Conservation (phyloP, 2,888 invertebrate species). For the Cotesia congregata region DNA sequence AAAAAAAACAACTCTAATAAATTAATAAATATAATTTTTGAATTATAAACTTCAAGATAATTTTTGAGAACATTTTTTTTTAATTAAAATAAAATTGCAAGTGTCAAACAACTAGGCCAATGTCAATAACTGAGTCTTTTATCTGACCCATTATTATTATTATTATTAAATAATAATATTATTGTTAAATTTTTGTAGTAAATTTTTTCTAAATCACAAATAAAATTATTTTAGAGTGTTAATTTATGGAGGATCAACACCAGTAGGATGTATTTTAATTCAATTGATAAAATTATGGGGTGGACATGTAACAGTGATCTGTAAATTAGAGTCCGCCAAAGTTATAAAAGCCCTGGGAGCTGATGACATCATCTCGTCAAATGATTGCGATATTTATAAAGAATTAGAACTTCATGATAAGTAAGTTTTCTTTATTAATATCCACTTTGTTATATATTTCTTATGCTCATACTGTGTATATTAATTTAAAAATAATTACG, state of each 20-base stretch:
- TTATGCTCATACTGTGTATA: no score
- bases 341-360: constrained; percentile 75
- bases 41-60: no score
- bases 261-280: constrained; percentile 74
- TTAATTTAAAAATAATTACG: not conserved
- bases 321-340: constrained; percentile 72
- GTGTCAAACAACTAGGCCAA: no score
- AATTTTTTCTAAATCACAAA: not conserved
- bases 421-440: constrained; percentile 46
- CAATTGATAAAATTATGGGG: constrained; percentile 75
- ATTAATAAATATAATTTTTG: no score
- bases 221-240: constrained; percentile 69
- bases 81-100: no score
- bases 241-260: constrained; percentile 74
- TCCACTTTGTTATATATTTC: no score
- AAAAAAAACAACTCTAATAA: no score
- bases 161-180: no score
- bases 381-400: constrained; percentile 59
- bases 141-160: no score
- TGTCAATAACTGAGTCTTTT: no score
- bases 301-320: constrained; percentile 73
- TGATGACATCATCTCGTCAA: constrained; percentile 71
- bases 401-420: constrained; percentile 62
- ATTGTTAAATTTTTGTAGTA: constrained; percentile 3
- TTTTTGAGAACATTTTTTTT: no score